Percentiles rank a stretch among this genome's conserved stretches.
phyloP scores from a whole-genome alignment of 2,113 vertebrate species.

The Solea solea region DNA sequence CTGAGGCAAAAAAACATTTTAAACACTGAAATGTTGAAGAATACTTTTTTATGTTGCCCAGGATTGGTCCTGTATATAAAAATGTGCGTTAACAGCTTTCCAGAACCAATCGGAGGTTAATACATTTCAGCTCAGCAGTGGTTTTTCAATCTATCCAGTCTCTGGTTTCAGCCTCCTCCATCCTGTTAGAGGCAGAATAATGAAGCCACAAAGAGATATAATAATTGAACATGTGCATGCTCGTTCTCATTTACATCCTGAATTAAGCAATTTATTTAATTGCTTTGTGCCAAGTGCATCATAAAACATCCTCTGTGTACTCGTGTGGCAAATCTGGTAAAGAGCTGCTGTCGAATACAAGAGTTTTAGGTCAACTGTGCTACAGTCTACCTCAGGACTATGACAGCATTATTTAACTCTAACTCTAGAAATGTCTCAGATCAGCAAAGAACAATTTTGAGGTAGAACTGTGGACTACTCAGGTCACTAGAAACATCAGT shows the following conservation, averaged over 20 bases:
- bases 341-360: neutral
- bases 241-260: neutral
- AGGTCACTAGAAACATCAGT: too few species aligned
- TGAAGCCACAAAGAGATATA: neutral
- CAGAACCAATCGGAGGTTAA: neutral
- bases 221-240: neutral
- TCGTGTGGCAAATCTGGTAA: too few species aligned
- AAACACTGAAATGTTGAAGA: conserved; percentile 34
- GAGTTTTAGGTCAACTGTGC: neutral
- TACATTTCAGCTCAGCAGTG: too few species aligned
- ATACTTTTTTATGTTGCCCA: conserved; percentile 29
- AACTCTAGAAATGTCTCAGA: too few species aligned
- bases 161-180: neutral
- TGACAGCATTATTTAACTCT: too few species aligned
- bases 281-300: neutral
- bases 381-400: too few species aligned
- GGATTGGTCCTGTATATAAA: conserved; percentile 11
- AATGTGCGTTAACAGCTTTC: conserved; percentile 6
- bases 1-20: conserved; percentile 20
- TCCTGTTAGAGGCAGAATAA: neutral
- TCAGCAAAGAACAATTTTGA: too few species aligned
- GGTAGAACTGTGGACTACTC: too few species aligned
- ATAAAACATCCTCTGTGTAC: too few species aligned
- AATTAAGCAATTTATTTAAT: neutral
- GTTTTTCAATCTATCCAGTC: neutral